These are phyloP conservation scores for Parnassius mnemosyne DNA, from an alignment of 2,888 invertebrate genomes.

Conservation along the genomic window DNA sequence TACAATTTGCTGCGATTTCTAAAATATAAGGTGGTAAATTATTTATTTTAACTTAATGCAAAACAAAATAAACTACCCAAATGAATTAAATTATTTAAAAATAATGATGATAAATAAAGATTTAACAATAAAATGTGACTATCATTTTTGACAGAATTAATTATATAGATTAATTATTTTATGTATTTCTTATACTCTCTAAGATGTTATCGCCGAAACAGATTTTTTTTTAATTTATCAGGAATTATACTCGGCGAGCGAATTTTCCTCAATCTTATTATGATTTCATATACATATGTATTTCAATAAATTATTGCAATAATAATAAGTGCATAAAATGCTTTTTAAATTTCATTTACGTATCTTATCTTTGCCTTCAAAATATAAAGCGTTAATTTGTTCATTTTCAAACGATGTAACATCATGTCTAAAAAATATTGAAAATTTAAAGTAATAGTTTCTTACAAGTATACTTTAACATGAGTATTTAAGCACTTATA, in stretches of 20 bases:
- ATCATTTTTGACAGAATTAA: constrained; percentile 6
- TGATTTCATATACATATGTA: neutral
- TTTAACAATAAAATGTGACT: constrained; percentile 14
- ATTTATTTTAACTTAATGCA: constrained; percentile 3
- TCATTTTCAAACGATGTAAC: constrained; percentile 9
- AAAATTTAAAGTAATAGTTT: constrained; percentile 3
- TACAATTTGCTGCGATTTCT: constrained; percentile 1
- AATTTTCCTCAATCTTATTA: neutral
- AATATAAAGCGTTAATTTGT: constrained; percentile 23
- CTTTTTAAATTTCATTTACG: constrained; percentile 7
- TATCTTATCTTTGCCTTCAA: constrained; percentile 12
- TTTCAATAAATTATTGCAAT: too few species aligned
- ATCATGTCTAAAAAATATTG: constrained; percentile 2
- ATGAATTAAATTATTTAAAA: constrained; percentile 1
- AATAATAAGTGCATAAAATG: neutral
- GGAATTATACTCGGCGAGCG: too few species aligned
- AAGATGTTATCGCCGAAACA: too few species aligned
- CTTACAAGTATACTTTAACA: constrained; percentile 44
- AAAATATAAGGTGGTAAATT: neutral
- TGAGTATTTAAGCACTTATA: constrained; percentile 71
- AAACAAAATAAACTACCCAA: constrained; percentile 6
- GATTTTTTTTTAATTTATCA: too few species aligned
- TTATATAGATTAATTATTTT: too few species aligned
- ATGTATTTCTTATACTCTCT: too few species aligned
- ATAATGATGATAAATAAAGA: constrained; percentile 15